phyloP scores from a whole-genome alignment of 2,113 vertebrate species.

The Peromyscus californicus region DNA sequence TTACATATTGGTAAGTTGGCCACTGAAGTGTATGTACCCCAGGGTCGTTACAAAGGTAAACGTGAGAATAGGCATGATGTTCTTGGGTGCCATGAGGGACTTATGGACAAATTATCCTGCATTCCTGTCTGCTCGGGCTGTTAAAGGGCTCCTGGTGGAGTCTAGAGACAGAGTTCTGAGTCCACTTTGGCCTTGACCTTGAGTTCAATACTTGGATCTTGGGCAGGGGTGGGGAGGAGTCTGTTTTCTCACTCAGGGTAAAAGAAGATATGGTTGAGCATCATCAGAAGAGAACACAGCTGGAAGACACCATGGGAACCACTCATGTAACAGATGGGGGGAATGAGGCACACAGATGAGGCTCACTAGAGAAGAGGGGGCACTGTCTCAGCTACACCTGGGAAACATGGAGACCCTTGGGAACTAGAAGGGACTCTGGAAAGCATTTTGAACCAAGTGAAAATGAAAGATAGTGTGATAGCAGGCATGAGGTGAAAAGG shows the following conservation, averaged over 20 bases:
- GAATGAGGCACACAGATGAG: background rate
- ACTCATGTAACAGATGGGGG: background rate
- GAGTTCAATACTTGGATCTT: background rate
- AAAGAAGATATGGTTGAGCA: background rate
- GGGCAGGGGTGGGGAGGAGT: rapidly evolving
- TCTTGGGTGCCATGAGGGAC: background rate
- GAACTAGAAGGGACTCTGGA: background rate
- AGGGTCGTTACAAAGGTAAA: background rate
- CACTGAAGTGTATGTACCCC: background rate
- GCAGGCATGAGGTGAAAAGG: background rate
- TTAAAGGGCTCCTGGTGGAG: background rate
- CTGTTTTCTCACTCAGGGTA: background rate
- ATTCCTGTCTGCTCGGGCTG: too few relatives aligned
- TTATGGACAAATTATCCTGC: rapidly evolving
- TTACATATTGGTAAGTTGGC: background rate
- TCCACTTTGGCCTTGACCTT: background rate
- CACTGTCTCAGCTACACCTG: background rate
- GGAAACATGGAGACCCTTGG: too few relatives aligned
- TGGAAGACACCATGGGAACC: background rate
- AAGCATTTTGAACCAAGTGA: background rate
- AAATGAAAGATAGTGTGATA: background rate
- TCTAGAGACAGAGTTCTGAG: background rate
- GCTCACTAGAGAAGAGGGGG: background rate
- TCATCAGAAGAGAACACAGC: background rate
- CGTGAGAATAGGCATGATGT: rapidly evolving